Conservation (phyloP, 1,140 invertebrate genomes). For the Drosophila insularis region DNA sequence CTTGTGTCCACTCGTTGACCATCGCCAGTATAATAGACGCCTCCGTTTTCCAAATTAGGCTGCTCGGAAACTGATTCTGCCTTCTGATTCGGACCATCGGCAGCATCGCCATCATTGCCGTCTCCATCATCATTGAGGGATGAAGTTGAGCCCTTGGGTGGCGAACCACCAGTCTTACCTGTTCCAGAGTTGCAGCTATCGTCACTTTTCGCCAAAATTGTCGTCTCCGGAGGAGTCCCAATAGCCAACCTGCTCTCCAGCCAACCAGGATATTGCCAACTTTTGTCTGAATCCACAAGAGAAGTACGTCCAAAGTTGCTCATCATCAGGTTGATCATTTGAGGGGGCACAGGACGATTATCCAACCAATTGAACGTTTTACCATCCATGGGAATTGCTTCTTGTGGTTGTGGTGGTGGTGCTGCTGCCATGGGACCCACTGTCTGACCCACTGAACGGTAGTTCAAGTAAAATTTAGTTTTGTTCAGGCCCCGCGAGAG, state of each 20-base stretch:
- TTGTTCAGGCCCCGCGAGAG: neutral
- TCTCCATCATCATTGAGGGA: neutral
- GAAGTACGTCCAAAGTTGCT: too few species aligned
- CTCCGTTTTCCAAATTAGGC: neutral
- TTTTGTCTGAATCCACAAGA: too few species aligned
- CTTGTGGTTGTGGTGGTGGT: neutral
- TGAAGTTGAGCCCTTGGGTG: neutral
- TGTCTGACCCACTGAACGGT: neutral
- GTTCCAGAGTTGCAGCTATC: too few species aligned
- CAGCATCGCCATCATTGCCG: neutral
- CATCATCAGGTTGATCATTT: neutral
- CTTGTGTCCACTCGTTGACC: slow-evolving; percentile 9
- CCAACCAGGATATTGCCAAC: neutral
- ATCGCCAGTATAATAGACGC: slow-evolving; percentile 16
- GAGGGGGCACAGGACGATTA: neutral
- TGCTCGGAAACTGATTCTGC: neutral
- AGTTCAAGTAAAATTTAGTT: neutral
- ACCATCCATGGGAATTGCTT: neutral
- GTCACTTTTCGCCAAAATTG: too few species aligned
- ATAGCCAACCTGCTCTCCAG: neutral
- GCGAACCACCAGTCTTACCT: too few species aligned
- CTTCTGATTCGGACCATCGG: too few species aligned
- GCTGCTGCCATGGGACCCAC: neutral
- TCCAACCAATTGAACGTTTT: neutral
- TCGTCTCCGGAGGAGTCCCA: neutral